Base-by-base conservation (phyloP, 2,797 vertebrate species). In the Sylvia borin region DNA sequence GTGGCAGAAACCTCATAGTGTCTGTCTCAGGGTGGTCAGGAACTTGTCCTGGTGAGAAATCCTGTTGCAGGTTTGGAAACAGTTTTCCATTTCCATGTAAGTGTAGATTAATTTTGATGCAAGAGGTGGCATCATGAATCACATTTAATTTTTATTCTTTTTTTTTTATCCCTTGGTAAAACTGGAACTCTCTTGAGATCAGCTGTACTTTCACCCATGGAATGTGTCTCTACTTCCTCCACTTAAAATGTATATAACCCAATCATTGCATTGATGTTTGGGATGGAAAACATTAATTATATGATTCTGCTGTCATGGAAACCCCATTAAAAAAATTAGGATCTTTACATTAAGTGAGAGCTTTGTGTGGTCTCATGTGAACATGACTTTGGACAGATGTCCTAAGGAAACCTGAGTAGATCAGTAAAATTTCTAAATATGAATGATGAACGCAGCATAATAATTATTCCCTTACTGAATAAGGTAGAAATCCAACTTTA, bases 401-500 rank as follows among this genome's bases (percentile, higher is more conserved):
- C 16, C 43, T 58, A 21, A 68, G 60, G 76, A 78, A 77, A 54
- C 14, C 53, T 62, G 42, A 54, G 11, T 7, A 38, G 13, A 34
- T 45, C 32, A 80, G 11, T 53, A 32, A 65, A 48, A 75, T 71
- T 36, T 67, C 7, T 77, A 66, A 71, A 43, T 6, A 6, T 29
- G 7, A 2, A 2, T 40, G 27, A 15, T 60, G 7, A 9, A 51
- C 0, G 0, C 9, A 40, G 17, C 17, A 51, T 27, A 36, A 29
- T 62, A 68, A 61, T 74, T 31, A 27, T 36, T 42, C 13, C 8
- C 15, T 88, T 40, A 29, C 22, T 36, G 31, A 67, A 54, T n/a
- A 51, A 77, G 7, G n/a, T 20, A 86, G 65, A 74, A 50, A 74
- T 48, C 9, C 17, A 43, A 2, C 16, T 71, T 73, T 29, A n/a